phyloP scores from a whole-genome alignment of 2,113 vertebrate species.

The Numida meleagris region DNA sequence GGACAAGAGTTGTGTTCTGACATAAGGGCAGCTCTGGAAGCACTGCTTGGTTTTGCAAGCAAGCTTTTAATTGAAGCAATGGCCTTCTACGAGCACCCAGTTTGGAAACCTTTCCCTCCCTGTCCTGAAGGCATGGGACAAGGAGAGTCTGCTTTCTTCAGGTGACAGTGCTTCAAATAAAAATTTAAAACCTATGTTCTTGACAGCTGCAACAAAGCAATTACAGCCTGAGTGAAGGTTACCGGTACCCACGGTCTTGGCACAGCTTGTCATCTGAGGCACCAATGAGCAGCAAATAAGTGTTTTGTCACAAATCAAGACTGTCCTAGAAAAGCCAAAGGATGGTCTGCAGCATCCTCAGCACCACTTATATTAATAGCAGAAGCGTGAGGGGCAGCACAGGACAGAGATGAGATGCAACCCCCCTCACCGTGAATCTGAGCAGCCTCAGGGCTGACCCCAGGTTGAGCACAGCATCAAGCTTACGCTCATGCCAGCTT shows the following conservation, averaged over 20 bases:
- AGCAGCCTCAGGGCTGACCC: neutral
- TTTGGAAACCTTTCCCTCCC: neutral
- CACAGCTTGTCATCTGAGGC: neutral
- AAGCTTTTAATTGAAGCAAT: neutral
- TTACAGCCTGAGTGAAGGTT: neutral
- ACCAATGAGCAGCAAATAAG: neutral
- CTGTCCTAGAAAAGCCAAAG: neutral
- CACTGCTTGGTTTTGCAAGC: neutral
- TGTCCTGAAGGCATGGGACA: neutral
- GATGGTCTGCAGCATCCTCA: neutral
- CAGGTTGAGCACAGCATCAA: neutral
- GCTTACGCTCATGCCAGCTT: neutral
- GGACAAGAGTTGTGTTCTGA: neutral
- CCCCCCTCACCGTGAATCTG: neutral
- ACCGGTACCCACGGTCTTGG: neutral
- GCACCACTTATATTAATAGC: neutral
- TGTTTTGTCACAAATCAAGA: neutral
- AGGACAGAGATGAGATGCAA: neutral
- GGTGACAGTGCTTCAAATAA: neutral
- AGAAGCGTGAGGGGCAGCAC: neutral
- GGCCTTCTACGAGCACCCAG: neutral
- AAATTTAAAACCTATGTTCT: neutral
- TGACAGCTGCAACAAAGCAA: neutral
- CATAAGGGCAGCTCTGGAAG: neutral
- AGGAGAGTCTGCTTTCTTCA: neutral